Base-by-base conservation (phyloP, 2,797 vertebrate species). In the Mionectes olivaceus region DNA sequence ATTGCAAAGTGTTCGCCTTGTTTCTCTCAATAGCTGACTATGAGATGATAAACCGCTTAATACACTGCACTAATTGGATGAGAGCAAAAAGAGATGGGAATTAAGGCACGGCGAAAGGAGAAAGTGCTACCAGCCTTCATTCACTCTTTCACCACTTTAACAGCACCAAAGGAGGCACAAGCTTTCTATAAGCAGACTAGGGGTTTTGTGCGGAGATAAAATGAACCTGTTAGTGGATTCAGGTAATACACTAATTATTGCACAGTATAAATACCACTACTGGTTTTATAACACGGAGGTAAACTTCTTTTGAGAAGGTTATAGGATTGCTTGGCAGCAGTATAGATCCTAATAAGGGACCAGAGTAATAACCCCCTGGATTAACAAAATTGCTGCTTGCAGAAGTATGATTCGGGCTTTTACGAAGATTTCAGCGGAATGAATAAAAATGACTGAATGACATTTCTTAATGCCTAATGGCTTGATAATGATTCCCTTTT, bases 41-140 rank as follows among this genome's bases (percentile, higher is more conserved):
- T 99, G 99, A 99, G 99, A 99, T 99, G 99, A 99, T 99, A 99
- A 99, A 99, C 99, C 99, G 99, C 99, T 99, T 99, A 99, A 99
- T 99, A 99, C 99, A 99, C 99, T 98, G 99, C 99, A 98, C 99
- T 99, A 99, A 99, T 99, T 99, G 99, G 99, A 99, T 99, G 99
- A 99, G 99, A 99, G 99, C 99, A 99, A 98, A 98, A 99, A 99
- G 99, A 99, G 99, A 99, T 99, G 99, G 98, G 99, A 99, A 99
- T 99, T 99, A 99, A 99, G 98, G 98, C 98, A 97, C 98, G 98
- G 98, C 98, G 98, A 99, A 98, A 98, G 98, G 98, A 98, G 99
- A 98, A 97, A 98, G 99, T 99, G 98, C 99, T 98, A 97, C 98
- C 98, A 98, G 98, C 98, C 98, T 98, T 98, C 98, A 99, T 99